These are phyloP conservation scores for Panurus biarmicus DNA, from an alignment of 2,113 vertebrate species.

Conservation along the genomic window DNA sequence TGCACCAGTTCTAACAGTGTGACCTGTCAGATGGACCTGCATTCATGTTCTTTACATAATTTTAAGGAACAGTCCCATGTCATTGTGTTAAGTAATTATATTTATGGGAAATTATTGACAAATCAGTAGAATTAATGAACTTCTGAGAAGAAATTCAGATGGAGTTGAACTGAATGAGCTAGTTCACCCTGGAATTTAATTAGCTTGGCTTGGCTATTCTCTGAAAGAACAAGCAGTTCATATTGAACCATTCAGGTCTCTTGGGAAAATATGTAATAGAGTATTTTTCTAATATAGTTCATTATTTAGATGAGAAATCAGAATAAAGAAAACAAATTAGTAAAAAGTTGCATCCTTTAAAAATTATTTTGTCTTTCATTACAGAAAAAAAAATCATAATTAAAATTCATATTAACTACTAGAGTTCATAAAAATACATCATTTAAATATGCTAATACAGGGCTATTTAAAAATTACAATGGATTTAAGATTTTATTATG, in stretches of 20 bases:
- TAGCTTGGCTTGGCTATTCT: not conserved
- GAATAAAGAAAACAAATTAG: slow-evolving; percentile 47
- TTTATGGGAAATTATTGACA: not conserved
- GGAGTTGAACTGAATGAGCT: not conserved
- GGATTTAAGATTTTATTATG: slow-evolving; percentile 25
- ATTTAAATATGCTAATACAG: slow-evolving; percentile 40
- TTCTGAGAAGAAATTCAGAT: not conserved
- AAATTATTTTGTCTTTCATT: not conserved
- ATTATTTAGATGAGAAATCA: slow-evolving; percentile 41
- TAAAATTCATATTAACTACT: slow-evolving; percentile 37
- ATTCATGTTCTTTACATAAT: not conserved
- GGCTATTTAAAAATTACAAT: slow-evolving; percentile 12
- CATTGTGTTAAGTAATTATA: not conserved
- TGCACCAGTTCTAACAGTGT: not conserved
- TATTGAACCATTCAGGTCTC: not conserved
- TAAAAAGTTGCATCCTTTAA: not conserved
- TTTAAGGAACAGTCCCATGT: not conserved
- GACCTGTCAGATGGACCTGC: not conserved
- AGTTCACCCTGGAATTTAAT: not conserved
- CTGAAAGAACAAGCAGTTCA: not conserved
- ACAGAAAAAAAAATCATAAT: not conserved
- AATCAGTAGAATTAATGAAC: not conserved
- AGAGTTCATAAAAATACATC: not conserved
- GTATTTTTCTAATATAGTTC: not conserved
- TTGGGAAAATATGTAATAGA: not conserved